Conservation (phyloP, 64 coral and sea anemone species). For the Actinia tenebrosa region DNA sequence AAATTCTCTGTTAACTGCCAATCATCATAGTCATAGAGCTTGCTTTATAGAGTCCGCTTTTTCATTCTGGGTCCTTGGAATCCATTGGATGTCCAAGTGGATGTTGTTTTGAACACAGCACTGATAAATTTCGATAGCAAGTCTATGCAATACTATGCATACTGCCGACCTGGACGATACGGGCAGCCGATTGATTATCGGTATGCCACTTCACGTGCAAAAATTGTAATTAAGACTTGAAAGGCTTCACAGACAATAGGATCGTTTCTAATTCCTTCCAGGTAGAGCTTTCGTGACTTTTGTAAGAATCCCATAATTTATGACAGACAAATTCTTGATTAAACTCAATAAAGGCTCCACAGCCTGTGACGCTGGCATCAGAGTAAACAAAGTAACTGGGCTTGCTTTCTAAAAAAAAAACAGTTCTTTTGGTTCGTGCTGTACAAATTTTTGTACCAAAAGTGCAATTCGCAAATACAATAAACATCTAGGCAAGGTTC, state of each 20-base stretch:
- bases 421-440: background rate
- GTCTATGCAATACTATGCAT: background rate
- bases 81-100: no score
- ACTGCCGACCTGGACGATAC: background rate
- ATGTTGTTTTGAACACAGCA: background rate
- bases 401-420: background rate
- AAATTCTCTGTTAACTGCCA: no score
- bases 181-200: background rate
- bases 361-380: constrained; percentile 42
- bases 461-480: constrained; percentile 26
- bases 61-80: no score
- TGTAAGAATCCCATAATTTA: constrained; percentile 7
- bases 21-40: no score
- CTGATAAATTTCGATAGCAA: constrained; percentile 37
- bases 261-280: constrained; percentile 16
- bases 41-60: no score
- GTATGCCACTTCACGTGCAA: background rate
- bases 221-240: background rate
- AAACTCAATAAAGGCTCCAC: constrained; percentile 23
- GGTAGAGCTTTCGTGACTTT: constrained; percentile 21
- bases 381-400: constrained; percentile 49
- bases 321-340: constrained; percentile 36
- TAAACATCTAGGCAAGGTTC: constrained; percentile 32
- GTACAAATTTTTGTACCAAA: constrained; percentile 30
- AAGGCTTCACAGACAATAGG: background rate